Base-by-base conservation (phyloP, 2,888 invertebrate genomes). In the Acronicta aceris region DNA sequence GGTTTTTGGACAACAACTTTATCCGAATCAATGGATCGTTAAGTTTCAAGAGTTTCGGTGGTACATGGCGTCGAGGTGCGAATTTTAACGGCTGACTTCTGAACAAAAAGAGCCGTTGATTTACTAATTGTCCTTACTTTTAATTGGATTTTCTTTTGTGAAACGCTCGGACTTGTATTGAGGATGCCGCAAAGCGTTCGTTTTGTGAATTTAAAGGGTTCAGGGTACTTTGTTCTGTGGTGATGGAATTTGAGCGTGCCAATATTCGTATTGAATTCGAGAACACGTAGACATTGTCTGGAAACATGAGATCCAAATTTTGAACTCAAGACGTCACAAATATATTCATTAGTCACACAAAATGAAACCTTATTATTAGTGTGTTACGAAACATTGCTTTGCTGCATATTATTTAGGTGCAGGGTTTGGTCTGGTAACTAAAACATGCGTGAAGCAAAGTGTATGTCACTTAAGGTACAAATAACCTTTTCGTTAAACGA, bases 11-110 rank as follows among this genome's bases (percentile, higher is more conserved):
- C 86, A 82, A 92, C 92, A 90, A 87, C 92, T 92, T 91, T 89
- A 93, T 92, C 89, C 82, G 81, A 84, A 83, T 90, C 87, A 93
- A 93, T 92, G 81, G 91, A 86, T 91, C 92, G 89, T 93, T 91
- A 89, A 84, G 80, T 62, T 71, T 71, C 65, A 69, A 75, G 59
- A 59, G 74, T 76, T 82, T 80, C 76, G 43, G 48, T 54, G 51
- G 58, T 66, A 68, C 42, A 65, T 65, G 65, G 58, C 57, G 59
- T 57, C 74, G 78, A 87, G 85, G 89, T 88, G 89, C 81, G 86
- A 89, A 86, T 84, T 82, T 83, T 81, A 84, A 84, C 78, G 76
- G 80, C 70, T 73, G 48, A 27, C 50, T 62, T 33, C 51, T 50
- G 63, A 58, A 52, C 52, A 76, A 81, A 73, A 76, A 71, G 13